phyloP scores from a whole-genome alignment of 2,113 vertebrate species.

The Drymodes brunneopygia region DNA sequence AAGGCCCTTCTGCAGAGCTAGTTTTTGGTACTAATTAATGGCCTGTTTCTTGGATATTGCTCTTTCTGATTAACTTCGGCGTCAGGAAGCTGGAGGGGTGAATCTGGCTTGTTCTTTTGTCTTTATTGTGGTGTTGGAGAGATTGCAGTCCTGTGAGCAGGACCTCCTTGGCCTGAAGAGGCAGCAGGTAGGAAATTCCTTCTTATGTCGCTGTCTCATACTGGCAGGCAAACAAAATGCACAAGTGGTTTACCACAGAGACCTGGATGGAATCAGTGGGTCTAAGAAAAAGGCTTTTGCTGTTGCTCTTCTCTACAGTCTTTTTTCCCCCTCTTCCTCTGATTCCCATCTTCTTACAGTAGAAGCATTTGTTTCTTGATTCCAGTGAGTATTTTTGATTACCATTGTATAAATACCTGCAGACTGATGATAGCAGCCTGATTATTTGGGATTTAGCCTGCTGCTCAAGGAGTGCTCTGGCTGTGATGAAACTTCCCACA shows the following conservation, averaged over 20 bases:
- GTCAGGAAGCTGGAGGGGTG: neutral
- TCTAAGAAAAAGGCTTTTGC: neutral
- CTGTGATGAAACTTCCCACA: neutral
- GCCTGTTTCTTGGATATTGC: neutral
- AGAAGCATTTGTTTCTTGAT: neutral
- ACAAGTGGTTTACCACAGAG: neutral
- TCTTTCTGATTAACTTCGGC: neutral
- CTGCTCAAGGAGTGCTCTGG: neutral
- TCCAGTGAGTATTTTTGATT: neutral
- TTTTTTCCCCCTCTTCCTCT: fast-evolving
- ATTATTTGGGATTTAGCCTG: neutral
- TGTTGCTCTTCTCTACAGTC: neutral
- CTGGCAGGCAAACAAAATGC: neutral
- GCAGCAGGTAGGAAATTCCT: neutral
- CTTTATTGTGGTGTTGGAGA: neutral
- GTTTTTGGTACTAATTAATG: neutral
- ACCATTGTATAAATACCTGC: neutral
- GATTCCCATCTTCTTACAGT: neutral
- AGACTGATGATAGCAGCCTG: neutral
- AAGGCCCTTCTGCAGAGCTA: neutral
- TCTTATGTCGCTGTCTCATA: neutral
- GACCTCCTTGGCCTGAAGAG: neutral
- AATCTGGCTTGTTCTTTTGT: neutral
- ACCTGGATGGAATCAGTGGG: neutral
- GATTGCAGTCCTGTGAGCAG: neutral